A percentile compares a stretch with the other conserved stretches of the same genome.
phyloP scores from a whole-genome alignment of 2,888 invertebrate species.

The Thymelicus sylvestris region DNA sequence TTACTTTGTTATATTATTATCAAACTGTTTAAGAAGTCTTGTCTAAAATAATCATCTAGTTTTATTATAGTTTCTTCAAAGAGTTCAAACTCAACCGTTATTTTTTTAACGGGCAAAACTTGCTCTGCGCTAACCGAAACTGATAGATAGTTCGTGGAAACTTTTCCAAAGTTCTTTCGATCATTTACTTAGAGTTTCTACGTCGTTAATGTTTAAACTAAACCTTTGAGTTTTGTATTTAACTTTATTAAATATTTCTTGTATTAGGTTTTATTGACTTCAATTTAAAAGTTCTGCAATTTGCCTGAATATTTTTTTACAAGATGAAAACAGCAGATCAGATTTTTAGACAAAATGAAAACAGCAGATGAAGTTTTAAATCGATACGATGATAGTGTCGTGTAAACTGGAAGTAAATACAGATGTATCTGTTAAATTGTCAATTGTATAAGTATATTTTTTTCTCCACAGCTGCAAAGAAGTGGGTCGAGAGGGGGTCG shows the following conservation, averaged over 20 bases:
- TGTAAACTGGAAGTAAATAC: too few species aligned
- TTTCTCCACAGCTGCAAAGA: too few species aligned
- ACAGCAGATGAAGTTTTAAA: too few species aligned
- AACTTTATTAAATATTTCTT: neutral
- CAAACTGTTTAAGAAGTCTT: too few species aligned
- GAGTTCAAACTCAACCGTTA: neutral
- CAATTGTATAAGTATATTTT: too few species aligned
- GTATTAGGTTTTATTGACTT: neutral
- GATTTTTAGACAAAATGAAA: too few species aligned
- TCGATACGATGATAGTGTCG: too few species aligned
- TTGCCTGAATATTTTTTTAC: neutral
- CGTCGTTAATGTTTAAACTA: slow-evolving; percentile 23
- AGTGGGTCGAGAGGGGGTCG: too few species aligned
- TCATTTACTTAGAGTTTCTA: slow-evolving; percentile 31
- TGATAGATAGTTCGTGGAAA: slow-evolving; percentile 32
- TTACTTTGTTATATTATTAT: too few species aligned
- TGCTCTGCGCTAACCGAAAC: slow-evolving; percentile 3
- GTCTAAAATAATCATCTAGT: too few species aligned
- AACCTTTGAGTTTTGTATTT: neutral
- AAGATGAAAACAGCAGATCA: too few species aligned
- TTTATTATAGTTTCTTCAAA: neutral
- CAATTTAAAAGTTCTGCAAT: slow-evolving; percentile 8
- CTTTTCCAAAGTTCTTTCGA: slow-evolving; percentile 14
- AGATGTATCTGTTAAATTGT: too few species aligned
- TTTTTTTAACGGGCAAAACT: neutral